phyloP scores from a whole-genome alignment of 2,888 invertebrate genomes.

The Herminia tarsipennalis region DNA sequence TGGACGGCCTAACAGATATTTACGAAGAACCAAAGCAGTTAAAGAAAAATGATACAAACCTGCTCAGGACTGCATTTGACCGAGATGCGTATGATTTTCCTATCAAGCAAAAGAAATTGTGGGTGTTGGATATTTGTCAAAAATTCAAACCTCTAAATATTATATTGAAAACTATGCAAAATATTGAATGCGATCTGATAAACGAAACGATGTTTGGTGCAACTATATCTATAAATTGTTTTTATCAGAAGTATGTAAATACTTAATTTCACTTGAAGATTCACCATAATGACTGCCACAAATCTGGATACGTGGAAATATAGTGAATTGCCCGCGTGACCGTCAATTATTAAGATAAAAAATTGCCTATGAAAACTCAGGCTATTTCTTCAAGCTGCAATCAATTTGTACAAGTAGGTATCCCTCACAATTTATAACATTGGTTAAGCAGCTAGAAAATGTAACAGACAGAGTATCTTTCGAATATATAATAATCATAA shows the following conservation, averaged over 20 bases:
- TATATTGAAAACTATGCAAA: conserved; percentile 5
- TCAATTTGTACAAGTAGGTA: too few relatives aligned
- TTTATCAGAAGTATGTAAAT: conserved; percentile 19
- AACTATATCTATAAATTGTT: conserved; percentile 7
- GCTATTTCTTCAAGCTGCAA: too few relatives aligned
- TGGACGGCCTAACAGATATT: conserved; percentile 17
- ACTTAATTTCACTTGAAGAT: conserved; percentile 14
- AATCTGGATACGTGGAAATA: conserved; percentile 29
- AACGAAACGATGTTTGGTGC: conserved; percentile 39
- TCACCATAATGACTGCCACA: conserved; percentile 35
- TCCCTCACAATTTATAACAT: too few relatives aligned
- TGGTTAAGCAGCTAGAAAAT: too few relatives aligned
- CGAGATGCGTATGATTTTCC: conserved; percentile 1
- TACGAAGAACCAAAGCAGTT: conserved; percentile 14
- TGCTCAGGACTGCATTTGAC: conserved; percentile 1
- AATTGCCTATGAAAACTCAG: too few relatives aligned
- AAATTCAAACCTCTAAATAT: conserved; percentile 7
- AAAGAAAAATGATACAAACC: conserved; percentile 22
- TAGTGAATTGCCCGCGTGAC: conserved; percentile 12
- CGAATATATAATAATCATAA: too few relatives aligned
- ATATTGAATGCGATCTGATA: conserved; percentile 14
- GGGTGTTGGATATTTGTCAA: conserved; percentile 24
- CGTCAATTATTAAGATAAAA: too few relatives aligned
- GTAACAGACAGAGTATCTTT: too few relatives aligned
- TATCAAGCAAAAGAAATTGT: conserved; percentile 18